Evolutionary conservation across 2,113 vertebrate species (phyloP), one percentile per base, ranked within the genome.

Genomic region (Pterocles gutturalis): DNA sequence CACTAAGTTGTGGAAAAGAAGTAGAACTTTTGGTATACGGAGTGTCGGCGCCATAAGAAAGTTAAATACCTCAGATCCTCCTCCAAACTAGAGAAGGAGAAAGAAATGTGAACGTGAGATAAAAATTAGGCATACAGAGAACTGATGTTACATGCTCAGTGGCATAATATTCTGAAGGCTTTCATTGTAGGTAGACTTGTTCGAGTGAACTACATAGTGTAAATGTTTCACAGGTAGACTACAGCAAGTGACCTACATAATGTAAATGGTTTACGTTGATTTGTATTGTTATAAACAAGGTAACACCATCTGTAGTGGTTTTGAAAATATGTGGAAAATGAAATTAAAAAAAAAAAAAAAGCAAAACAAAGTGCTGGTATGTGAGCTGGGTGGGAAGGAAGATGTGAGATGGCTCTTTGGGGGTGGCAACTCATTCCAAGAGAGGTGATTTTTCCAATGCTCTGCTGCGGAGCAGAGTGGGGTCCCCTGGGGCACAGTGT

Each of bases 1-100:
- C 66, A 84, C 33, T 9, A 34, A 48, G 53, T 12, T 60, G 24
- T 49, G 53, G 33, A 75, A 87, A 92, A 83, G 31, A 73, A 90
- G 43, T 20, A 28, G 38, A 75, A 70, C 19, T 46, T 65, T 11
- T 36, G 4, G 12, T 82, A 41, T 51, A 43, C 26, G 29, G 31
- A 81, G 5, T 66, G 22, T 43, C 4, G 2, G 9, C 71, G 34
- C 43, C 51, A 19, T 48, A 73, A 71, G 11, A 38, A 86, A 90
- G 26, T 64, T 34, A 60, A 90, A 73, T 89, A 96, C 60, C 58
- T 73, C 77, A 87, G 33, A 60, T 71, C 9, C 51, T 89, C 60
- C 69, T 94, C 26, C 48, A 71, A 26, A 67, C 11, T n/a, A 82
- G 45, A 83, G 31, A 72, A 48, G 36, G 46, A 90, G 21, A 78